Evolutionary conservation across 2,113 vertebrate genomes (phyloP).

Genomic region (Nesogale talazaci): DNA sequence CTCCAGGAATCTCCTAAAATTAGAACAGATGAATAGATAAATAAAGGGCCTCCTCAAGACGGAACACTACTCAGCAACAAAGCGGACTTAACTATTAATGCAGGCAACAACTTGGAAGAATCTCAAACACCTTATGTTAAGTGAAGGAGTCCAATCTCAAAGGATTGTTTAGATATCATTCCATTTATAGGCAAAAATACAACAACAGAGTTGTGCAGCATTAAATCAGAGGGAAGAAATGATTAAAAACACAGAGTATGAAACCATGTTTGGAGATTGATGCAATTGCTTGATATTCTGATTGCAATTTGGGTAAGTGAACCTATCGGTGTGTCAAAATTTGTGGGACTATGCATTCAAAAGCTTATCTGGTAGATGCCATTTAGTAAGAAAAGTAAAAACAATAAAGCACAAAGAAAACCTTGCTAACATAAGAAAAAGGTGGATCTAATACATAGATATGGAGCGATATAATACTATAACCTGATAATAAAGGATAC

Average conservation of each 20-base stretch:
- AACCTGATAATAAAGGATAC: neutral
- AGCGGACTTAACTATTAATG: neutral
- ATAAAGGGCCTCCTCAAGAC: neutral
- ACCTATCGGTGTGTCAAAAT: neutral
- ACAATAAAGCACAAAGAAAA: neutral
- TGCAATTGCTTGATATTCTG: neutral
- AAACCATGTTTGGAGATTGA: neutral
- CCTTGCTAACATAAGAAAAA: slow-evolving; percentile 14
- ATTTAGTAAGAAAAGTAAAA: neutral
- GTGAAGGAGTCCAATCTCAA: neutral
- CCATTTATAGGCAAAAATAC: neutral
- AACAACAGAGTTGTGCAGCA: neutral
- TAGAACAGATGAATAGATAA: neutral
- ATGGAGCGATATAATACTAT: neutral
- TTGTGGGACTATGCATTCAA: neutral
- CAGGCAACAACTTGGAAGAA: neutral
- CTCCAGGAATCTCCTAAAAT: neutral
- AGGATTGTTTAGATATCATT: neutral
- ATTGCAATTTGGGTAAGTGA: neutral
- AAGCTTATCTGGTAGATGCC: neutral
- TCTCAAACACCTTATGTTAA: neutral
- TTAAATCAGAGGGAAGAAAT: neutral
- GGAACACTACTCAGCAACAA: neutral
- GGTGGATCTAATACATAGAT: neutral
- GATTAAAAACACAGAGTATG: rapidly evolving